Evolutionary conservation across 2,888 invertebrate genomes (phyloP), one percentile per base, ranked within the genome.

Genomic region (Cenopis cana): DNA sequence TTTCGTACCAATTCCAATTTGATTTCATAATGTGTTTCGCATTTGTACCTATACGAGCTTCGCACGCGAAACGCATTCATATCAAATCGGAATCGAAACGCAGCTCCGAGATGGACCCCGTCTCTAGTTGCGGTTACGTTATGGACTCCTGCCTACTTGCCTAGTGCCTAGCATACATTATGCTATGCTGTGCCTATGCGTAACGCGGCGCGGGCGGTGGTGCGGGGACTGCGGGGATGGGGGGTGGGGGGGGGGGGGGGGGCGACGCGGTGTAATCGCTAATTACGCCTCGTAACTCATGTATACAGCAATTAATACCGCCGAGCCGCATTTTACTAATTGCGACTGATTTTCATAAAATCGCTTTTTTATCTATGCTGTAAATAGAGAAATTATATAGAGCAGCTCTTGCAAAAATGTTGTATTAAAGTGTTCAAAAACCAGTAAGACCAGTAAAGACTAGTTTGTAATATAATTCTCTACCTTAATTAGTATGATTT

Each of bases 261-360:
- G 85, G 80, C 70, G 77, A 78, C 79, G 76, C 79, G 87, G 88
- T 87, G 84, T 88, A 88, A 90, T 90, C 86, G 75, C 89, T 88
- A 89, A 91, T 91, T 89, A 87, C 76, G 82, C 78, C 81, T 85
- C 87, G 85, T 89, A 89, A 89, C 87, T 90, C 89, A 89, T 88
- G 87, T 88, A 89, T 89, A 88, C 80, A 78, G 86, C 86, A 87
- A 90, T 90, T 89, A 89, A 89, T 88, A 89, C 74, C 69, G 66
- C 69, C 71, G 17, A 78, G 81, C 82, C 81, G 80, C 82, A 86
- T 85, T 86, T 87, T 83, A 85, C 85, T 88, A 87, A 89, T 89
- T 87, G 81, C 84, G 76, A 80, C 77, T 83, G 85, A 85, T 89
- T 87, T 87, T 89, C 85, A 89, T 89, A 87, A 85, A 87, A 84